Evolutionary conservation across 2,888 invertebrate species (phyloP).

Genomic region (Agonopterix subpropinquella): DNA sequence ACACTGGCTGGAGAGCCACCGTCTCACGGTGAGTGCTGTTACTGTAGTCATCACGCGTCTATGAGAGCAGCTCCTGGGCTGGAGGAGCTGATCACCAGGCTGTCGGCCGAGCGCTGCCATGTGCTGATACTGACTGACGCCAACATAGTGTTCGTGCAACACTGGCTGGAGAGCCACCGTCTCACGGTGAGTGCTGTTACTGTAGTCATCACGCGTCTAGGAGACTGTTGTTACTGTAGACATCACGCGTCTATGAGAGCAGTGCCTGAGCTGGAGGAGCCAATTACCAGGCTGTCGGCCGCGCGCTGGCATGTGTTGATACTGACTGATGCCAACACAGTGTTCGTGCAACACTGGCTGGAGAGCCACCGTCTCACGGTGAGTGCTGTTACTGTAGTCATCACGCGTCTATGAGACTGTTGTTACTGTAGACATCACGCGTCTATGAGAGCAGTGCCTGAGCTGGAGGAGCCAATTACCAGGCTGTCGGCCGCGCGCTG

Average conservation of each 20-base stretch:
- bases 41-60: conserved; percentile 16
- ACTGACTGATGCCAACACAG: conserved; percentile 56
- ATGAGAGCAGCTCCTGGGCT: conserved; percentile 51
- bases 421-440: conserved; percentile 11
- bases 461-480: conserved; percentile 31
- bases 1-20: conserved; percentile 57
- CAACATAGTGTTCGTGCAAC: conserved; percentile 55
- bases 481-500: no score
- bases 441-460: conserved; percentile 46
- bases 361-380: conserved; percentile 47
- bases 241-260: conserved; percentile 38
- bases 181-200: conserved; percentile 32
- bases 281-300: conserved; percentile 35
- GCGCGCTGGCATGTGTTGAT: conserved; percentile 52
- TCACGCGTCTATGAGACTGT: conserved; percentile 34
- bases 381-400: conserved; percentile 6
- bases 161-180: conserved; percentile 54
- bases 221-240: conserved; percentile 21
- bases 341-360: conserved; percentile 63
- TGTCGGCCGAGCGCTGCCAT: conserved; percentile 47
- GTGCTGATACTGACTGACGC: conserved; percentile 55
- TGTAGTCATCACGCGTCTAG: conserved; percentile 19
- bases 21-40: conserved; percentile 34
- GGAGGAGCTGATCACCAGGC: conserved; percentile 32
- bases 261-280: conserved; percentile 38